These are phyloP conservation scores for Fabriciana adippe DNA, from an alignment of 2,888 invertebrate genomes.

Conservation along the genomic window DNA sequence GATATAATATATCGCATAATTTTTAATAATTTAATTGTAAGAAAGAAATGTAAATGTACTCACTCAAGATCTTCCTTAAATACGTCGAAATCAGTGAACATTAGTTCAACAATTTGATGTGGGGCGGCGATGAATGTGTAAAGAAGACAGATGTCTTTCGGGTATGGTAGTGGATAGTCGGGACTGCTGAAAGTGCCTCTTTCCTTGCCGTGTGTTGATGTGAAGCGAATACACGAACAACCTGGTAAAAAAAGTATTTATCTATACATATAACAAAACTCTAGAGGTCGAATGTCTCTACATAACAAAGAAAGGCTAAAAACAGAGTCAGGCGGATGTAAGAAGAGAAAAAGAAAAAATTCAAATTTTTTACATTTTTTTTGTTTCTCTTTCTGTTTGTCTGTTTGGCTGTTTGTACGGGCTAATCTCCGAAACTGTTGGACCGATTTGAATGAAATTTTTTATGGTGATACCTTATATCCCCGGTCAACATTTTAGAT, in stretches of 20 bases:
- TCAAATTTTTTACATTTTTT: no score
- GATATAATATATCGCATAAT: no score
- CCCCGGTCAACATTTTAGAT: no score
- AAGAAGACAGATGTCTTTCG: conserved; percentile 90
- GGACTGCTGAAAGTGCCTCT: conserved; percentile 93
- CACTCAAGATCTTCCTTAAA: conserved; percentile 86
- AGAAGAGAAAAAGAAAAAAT: no score
- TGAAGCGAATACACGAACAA: conserved; percentile 92
- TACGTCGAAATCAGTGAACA: conserved; percentile 91
- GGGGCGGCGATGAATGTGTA: conserved; percentile 92
- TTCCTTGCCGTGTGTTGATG: conserved; percentile 89
- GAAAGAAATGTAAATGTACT: conserved; percentile 66
- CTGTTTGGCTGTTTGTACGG: no score
- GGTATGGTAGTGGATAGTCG: conserved; percentile 90
- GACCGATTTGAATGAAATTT: no score
- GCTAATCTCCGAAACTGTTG: no score
- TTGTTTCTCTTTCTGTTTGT: no score
- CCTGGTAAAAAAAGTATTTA: conserved; percentile 75
- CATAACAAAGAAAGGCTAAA: no score
- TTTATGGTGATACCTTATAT: no score
- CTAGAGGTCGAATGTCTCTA: no score
- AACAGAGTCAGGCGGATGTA: no score
- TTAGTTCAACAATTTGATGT: conserved; percentile 91
- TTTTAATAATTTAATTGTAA: background rate
- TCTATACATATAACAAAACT: background rate